Evolutionary conservation across 2,113 vertebrate genomes (phyloP), one percentile per base, ranked within the genome.

Genomic region (Bubo bubo): DNA sequence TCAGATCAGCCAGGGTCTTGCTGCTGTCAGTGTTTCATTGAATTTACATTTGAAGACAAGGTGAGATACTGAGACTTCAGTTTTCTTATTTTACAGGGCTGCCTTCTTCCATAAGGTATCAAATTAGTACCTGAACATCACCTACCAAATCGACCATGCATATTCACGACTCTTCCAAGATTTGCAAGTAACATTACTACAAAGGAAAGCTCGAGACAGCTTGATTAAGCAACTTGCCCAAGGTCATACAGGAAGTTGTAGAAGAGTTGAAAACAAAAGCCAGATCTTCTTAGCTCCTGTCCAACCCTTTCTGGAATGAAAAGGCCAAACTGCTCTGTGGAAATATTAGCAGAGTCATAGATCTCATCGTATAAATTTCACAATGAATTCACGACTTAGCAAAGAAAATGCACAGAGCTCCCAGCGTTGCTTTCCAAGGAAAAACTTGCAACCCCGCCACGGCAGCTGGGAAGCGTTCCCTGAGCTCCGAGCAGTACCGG

Each of bases 201-300:
- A 95, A 87, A 97, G 89, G 80, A 94, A 95, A 94, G 45, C 94
- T 85, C 0, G 0, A 94, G 91, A 87, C 89, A 96, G 79, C 87
- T 92, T 95, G 96, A 95, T 96, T 97, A 96, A 96, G 95, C 94
- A 96, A 96, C 89, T 96, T 95, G 94, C 95, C 94, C 95, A 97
- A 94, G 93, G 94, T 96, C 93, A 95, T 96, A 94, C 89, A 97
- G 96, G 97, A 97, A 96, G 96, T 97, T 97, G 93, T 97, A 97
- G 96, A 95, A 96, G 93, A 96, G 94, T 37, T 83, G 81, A 81
- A 95, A 97, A 97, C 96, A 97, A 96, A 97, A 97, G 97, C 93
- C 95, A 97, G 93, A 97, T 95, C 96, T 86, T 97, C 91, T 95
- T 28, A 95, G 72, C 96, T 96, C 81, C 89, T 92, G 91, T 95